Conservation (phyloP, 2,797 vertebrate species). For the Phoebastria nigripes region DNA sequence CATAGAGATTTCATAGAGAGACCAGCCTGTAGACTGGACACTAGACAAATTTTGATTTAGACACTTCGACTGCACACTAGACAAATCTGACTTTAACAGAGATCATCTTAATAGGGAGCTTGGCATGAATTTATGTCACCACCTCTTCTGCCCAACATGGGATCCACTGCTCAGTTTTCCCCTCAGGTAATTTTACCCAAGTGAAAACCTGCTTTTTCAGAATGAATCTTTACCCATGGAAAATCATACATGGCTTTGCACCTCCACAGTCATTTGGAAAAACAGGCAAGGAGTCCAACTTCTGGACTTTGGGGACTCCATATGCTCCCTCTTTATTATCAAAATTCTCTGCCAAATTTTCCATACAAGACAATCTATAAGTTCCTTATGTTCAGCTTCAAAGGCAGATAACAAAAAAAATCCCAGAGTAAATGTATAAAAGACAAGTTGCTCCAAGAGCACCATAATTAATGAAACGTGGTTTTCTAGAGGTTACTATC, state of each 20-base stretch:
- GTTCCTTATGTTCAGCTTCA: not conserved
- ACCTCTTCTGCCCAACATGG: not conserved
- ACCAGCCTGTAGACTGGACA: not conserved
- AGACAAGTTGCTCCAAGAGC: not conserved
- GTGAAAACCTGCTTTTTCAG: not conserved
- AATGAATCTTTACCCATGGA: not conserved
- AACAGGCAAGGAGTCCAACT: not conserved
- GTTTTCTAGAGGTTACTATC: not conserved
- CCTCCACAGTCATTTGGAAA: not conserved
- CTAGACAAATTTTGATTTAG: not conserved
- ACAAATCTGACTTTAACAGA: not conserved
- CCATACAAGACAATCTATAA: not conserved
- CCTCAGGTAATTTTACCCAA: not conserved
- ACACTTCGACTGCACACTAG: not conserved
- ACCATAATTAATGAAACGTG: not conserved
- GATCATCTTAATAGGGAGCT: not conserved
- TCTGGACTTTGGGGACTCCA: not conserved
- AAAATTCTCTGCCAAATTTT: not conserved
- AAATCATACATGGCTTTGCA: not conserved
- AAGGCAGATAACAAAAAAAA: not conserved
- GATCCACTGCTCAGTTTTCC: not conserved
- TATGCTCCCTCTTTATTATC: not conserved
- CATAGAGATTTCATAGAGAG: not conserved
- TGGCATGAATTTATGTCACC: not conserved
- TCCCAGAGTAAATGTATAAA: not conserved